Evolutionary conservation across 2,797 vertebrate genomes (phyloP).

Genomic region (Alauda arvensis): DNA sequence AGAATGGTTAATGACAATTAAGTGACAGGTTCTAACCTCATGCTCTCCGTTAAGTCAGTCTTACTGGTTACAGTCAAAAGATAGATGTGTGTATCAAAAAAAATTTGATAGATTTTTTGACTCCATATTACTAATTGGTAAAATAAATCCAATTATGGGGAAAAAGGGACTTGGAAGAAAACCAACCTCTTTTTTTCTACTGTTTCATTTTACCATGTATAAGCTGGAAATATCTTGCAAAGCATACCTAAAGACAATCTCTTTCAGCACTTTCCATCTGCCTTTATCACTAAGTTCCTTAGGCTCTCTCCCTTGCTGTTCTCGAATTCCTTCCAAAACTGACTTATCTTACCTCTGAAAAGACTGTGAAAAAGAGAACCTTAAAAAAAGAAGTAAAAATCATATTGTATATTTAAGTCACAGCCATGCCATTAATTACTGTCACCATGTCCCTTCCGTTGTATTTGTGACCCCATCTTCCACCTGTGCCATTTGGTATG

Average conservation of each 20-base stretch:
- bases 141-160: neutral
- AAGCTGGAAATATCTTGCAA: neutral
- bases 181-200: neutral
- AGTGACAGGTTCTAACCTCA: neutral
- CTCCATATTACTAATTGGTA: neutral
- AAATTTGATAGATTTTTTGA: neutral
- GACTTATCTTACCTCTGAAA: neutral
- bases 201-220: neutral
- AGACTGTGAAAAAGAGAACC: slow-evolving; percentile 6
- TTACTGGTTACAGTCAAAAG: neutral
- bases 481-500: neutral
- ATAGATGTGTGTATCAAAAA: too few relatives aligned
- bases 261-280: neutral
- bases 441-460: neutral
- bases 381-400: neutral
- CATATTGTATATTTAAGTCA: neutral
- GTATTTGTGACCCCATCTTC: neutral
- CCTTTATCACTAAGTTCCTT: neutral
- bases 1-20: neutral
- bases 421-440: neutral
- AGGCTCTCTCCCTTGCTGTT: neutral
- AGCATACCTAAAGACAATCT: neutral
- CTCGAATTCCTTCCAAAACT: neutral
- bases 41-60: neutral
- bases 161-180: neutral